Conservation (phyloP, 2,888 invertebrate species). For the Epirrhoe tristata region DNA sequence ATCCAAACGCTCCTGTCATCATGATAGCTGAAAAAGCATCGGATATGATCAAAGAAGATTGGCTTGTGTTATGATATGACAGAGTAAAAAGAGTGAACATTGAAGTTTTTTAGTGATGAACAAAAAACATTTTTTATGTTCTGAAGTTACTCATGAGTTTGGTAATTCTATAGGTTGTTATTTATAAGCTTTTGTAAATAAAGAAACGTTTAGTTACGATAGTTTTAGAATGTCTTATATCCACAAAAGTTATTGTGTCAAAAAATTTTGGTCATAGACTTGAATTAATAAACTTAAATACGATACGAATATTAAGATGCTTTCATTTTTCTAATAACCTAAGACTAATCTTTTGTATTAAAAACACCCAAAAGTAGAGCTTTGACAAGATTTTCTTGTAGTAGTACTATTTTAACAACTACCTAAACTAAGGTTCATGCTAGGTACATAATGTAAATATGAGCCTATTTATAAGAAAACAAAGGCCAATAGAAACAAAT, state of each 20-base stretch:
- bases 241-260: constrained; percentile 15
- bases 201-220: constrained; percentile 4
- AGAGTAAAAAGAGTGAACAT: constrained; percentile 53
- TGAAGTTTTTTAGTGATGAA: constrained; percentile 37
- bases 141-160: constrained; percentile 25
- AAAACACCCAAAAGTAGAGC: background rate
- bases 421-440: background rate
- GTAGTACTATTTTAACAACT: background rate
- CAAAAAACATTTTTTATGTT: constrained; percentile 40
- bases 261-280: constrained; percentile 2
- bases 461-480: too few relatives aligned
- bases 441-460: background rate
- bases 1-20: constrained; percentile 95
- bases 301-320: constrained; percentile 3
- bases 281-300: constrained; percentile 27
- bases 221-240: constrained; percentile 32
- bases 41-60: constrained; percentile 95
- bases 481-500: too few relatives aligned
- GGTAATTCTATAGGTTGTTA: constrained; percentile 30
- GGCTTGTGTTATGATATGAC: constrained; percentile 85
- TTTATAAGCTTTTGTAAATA: constrained; percentile 46
- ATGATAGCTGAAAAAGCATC: constrained; percentile 97
- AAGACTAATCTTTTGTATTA: background rate
- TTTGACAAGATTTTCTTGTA: background rate
- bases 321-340: background rate